These are phyloP conservation scores for Petromus typicus DNA, from an alignment of 2,113 vertebrate species.

Conservation along the genomic window DNA sequence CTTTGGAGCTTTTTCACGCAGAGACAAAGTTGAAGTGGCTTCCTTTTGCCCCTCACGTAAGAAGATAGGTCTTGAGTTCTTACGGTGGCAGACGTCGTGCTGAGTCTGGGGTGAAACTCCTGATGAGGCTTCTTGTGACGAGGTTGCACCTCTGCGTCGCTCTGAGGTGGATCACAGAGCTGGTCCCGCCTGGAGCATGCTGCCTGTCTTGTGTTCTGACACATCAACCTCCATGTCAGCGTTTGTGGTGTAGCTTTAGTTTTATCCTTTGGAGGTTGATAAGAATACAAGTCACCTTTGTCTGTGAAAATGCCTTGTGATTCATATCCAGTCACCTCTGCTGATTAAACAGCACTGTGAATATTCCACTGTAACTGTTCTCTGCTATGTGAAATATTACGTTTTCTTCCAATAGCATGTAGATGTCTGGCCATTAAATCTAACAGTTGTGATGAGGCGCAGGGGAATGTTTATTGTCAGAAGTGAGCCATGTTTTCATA, in stretches of 20 bases:
- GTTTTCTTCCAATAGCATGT: background rate
- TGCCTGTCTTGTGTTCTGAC: background rate
- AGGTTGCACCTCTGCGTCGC: background rate
- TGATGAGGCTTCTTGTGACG: background rate
- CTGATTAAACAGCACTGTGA: slow-evolving; percentile 14
- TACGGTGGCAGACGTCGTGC: background rate
- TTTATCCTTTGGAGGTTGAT: slow-evolving; percentile 22
- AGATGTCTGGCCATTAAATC: background rate
- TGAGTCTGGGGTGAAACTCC: background rate
- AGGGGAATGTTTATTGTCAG: background rate
- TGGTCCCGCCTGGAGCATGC: background rate
- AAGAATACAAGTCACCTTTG: background rate
- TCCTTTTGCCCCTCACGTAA: background rate
- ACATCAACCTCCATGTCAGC: background rate
- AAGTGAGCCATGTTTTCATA: background rate
- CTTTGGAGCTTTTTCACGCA: slow-evolving; percentile 34
- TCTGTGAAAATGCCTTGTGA: background rate
- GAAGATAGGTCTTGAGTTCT: background rate
- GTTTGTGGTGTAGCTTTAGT: background rate
- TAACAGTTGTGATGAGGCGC: background rate
- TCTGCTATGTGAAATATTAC: slow-evolving; percentile 16
- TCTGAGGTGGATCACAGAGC: background rate
- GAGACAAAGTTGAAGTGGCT: background rate
- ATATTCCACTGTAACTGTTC: background rate
- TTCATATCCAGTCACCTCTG: background rate